Percentiles rank a stretch among this genome's conserved stretches.
Evolutionary conservation across 2,797 vertebrate species (phyloP).

Genomic region (Gastrophryne carolinensis): DNA sequence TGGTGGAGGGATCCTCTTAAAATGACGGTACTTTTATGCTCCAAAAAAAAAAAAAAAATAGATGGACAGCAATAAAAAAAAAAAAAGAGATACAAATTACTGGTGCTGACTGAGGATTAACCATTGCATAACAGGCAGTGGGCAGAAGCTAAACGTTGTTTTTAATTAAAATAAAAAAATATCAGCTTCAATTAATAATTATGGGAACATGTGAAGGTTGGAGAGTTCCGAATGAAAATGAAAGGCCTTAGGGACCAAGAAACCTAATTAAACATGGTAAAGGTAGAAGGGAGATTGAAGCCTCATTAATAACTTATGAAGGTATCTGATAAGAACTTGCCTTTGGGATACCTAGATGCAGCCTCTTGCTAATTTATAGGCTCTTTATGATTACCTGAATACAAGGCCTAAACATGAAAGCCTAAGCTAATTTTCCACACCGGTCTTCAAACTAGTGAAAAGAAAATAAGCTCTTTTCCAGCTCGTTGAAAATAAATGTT

Average conservation of each 20-base stretch:
- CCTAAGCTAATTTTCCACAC: conserved; percentile 41
- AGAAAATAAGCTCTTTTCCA: conserved; percentile 27
- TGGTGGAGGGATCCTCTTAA: no score
- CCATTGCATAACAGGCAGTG: conserved; percentile 3
- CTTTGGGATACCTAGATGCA: conserved; percentile 49
- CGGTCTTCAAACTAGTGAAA: conserved; percentile 38
- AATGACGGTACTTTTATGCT: no score
- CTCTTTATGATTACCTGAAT: conserved; percentile 50
- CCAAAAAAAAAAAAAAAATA: background rate
- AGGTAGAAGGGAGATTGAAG: conserved; percentile 51
- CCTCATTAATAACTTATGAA: conserved; percentile 54
- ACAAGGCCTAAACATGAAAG: conserved; percentile 41
- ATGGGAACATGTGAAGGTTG: conserved; percentile 50
- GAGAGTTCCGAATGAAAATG: conserved; percentile 42
- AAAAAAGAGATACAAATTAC: background rate
- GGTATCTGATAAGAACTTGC: conserved; percentile 52
- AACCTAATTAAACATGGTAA: conserved; percentile 55
- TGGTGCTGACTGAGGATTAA: background rate
- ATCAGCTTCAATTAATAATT: conserved; percentile 44
- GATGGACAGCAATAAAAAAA: background rate
- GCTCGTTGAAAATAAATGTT: background rate
- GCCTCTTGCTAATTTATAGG: conserved; percentile 50
- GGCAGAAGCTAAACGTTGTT: conserved; percentile 33
- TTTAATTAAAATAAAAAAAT: conserved; percentile 50
- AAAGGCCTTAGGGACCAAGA: conserved; percentile 47